Evolutionary conservation across 1,140 invertebrate species (phyloP).

Genomic region (Odontomachus brunneus): DNA sequence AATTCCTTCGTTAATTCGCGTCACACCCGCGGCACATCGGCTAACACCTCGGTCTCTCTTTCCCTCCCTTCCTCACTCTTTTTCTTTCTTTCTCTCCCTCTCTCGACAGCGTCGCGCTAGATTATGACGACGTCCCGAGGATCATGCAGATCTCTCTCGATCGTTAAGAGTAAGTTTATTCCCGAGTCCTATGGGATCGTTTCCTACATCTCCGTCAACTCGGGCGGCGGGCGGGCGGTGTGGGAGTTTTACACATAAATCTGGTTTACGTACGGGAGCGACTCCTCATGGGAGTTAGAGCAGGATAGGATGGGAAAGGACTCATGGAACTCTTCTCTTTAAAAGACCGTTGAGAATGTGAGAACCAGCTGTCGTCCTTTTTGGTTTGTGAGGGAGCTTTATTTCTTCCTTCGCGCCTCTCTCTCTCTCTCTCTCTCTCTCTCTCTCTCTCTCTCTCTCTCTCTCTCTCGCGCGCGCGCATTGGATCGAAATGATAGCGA

Average conservation of each 20-base stretch:
- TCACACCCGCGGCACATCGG: background rate
- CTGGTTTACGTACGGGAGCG: constrained; percentile 81
- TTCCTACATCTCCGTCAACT: constrained; percentile 82
- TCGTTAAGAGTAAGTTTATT: constrained; percentile 83
- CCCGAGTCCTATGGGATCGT: constrained; percentile 82
- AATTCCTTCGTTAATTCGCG: too few relatives aligned
- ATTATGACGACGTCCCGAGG: constrained; percentile 59
- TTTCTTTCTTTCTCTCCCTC: too few relatives aligned
- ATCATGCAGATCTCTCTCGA: constrained; percentile 77
- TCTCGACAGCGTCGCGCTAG: background rate
- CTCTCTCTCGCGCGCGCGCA: too few relatives aligned
- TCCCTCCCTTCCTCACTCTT: too few relatives aligned
- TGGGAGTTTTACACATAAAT: constrained; percentile 85
- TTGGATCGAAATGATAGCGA: background rate
- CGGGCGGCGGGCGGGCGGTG: constrained; percentile 71
- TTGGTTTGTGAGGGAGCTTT: constrained; percentile 41
- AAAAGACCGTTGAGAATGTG: constrained; percentile 83
- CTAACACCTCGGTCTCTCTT: too few relatives aligned
- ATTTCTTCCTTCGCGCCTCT: background rate
- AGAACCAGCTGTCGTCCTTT: constrained; percentile 62
- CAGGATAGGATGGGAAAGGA: constrained; percentile 81
- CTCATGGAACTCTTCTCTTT: constrained; percentile 84
- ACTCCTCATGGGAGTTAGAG: constrained; percentile 80
- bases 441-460: too few relatives aligned
- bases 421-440: background rate